A percentile compares a stretch with the other conserved stretches of the same genome.
Evolutionary conservation across 2,113 vertebrate species (phyloP).

Genomic region (Ptyas mucosa): DNA sequence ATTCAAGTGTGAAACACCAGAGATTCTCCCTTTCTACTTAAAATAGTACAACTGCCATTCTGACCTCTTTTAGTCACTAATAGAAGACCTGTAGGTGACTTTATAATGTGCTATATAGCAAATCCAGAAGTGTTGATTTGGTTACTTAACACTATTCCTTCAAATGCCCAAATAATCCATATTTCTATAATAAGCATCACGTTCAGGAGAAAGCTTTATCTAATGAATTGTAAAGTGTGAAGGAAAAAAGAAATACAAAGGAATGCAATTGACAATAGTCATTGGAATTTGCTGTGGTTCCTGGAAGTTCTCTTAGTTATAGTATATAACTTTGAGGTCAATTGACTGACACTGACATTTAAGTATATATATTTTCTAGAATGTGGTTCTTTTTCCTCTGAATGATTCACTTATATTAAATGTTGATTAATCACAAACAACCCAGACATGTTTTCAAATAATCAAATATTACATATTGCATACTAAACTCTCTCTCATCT

Average conservation of each 20-base stretch:
- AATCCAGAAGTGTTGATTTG: accelerated
- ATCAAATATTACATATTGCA: not conserved
- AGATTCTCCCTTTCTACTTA: not conserved
- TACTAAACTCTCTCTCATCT: not conserved
- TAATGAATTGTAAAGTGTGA: not conserved
- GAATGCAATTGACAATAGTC: not conserved
- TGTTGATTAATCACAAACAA: not conserved
- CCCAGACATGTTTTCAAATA: not conserved
- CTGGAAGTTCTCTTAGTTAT: not conserved
- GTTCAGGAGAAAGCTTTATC: not conserved
- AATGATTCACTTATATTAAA: not conserved
- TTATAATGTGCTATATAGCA: not conserved
- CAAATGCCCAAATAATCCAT: not conserved
- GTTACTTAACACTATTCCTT: not conserved
- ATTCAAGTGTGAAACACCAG: not conserved
- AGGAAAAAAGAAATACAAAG: not conserved
- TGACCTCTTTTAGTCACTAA: not conserved
- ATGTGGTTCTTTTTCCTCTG: not conserved
- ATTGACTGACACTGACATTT: not conserved
- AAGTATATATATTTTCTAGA: not conserved
- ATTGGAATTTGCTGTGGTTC: not conserved
- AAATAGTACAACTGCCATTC: accelerated
- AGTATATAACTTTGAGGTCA: not conserved
- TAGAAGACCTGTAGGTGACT: not conserved
- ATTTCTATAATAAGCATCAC: not conserved